These are phyloP conservation scores for Agrochola litura DNA, from an alignment of 2,888 invertebrate genomes.

Conservation along the genomic window DNA sequence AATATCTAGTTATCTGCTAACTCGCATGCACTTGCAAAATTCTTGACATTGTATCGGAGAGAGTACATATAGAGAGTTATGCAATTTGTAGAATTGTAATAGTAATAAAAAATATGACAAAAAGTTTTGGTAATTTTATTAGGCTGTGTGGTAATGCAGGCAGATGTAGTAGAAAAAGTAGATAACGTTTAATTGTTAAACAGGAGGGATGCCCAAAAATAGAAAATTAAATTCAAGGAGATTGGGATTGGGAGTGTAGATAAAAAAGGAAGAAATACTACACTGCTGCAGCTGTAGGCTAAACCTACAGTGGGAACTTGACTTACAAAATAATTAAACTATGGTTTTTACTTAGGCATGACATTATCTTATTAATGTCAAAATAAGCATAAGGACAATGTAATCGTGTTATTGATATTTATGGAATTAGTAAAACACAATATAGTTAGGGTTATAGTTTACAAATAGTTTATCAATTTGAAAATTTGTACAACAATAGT, in stretches of 20 bases:
- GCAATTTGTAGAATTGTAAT: slow-evolving; percentile 37
- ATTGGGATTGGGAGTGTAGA: not conserved
- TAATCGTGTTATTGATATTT: not conserved
- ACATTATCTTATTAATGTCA: too few relatives aligned
- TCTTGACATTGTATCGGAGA: slow-evolving; percentile 69
- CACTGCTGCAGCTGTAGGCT: not conserved
- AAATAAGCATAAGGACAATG: not conserved
- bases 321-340: too few relatives aligned
- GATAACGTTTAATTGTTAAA: not conserved
- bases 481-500: too few relatives aligned
- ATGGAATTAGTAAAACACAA: too few relatives aligned
- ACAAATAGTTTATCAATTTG: too few relatives aligned
- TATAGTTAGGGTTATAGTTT: too few relatives aligned
- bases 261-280: not conserved
- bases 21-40: slow-evolving; percentile 65
- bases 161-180: not conserved
- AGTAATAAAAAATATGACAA: not conserved
- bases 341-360: too few relatives aligned
- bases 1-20: slow-evolving; percentile 19
- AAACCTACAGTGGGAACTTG: not conserved
- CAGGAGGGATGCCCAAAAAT: too few relatives aligned
- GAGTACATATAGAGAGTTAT: slow-evolving; percentile 50
- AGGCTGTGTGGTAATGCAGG: fast-evolving
- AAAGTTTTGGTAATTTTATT: too few relatives aligned
- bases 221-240: not conserved